Base-by-base conservation (phyloP, 2,797 vertebrate species). In the Coregonus ussuriensis region DNA sequence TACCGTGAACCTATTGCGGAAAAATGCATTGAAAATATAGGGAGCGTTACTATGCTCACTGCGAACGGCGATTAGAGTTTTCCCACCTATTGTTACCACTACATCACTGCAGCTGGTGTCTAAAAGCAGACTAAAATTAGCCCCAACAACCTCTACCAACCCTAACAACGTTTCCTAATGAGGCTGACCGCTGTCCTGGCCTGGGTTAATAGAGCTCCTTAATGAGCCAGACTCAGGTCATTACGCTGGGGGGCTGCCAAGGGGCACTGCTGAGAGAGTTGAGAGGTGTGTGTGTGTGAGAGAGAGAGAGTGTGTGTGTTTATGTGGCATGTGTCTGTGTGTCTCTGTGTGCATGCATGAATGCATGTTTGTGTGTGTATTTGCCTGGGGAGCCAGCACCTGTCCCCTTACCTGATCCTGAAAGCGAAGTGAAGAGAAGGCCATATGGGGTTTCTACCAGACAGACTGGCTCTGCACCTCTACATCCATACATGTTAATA, bases 161-260 rank as follows among this genome's bases (percentile, higher is more conserved):
- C 86, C 90, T 90, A 88, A 86, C 88, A 87, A 89, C 89, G 82
- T 52, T 3, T 74, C 88, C 87, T 89, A 89, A 89, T 86, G 92
- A 91, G 91, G 91, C 91, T 87, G 84, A 90, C 84, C 90, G 81
- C 18, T 16, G 83, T 84, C 81, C 88, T 84, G 87, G 79, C 41
- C 41, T 47, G 41, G 41, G 87, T 90, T 93, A 93, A 93, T 92
- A 91, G 91, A 90, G 79, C 91, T 90, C 89, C 89, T 93, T 91
- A 91, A 92, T 91, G 87, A 89, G 92, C 91, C 90, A 88, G 89
- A 90, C 90, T 88, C 86, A 35, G 84, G 88, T 91, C 91, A 92
- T 93, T 92, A 93, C 90, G 84, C 81, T 72, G 74, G 88, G 65
- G 82, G 91, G 89, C 83, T 87, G 87, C 81, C 77, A 85, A 29